Base-by-base conservation (phyloP, 2,113 vertebrate species). In the Sorex fumeus region DNA sequence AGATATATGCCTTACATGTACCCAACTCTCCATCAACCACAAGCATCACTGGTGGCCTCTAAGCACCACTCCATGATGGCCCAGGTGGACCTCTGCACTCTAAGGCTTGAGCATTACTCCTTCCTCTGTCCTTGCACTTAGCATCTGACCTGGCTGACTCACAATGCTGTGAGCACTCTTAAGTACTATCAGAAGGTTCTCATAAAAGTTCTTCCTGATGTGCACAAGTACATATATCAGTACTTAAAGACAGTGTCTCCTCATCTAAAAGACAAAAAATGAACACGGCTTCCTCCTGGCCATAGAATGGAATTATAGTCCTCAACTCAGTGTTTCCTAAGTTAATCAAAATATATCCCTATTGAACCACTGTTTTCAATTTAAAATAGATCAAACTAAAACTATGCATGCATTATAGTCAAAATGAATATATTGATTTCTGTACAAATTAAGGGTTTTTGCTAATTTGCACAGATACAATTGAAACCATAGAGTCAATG, bases 401-500 rank as follows among this genome's bases (percentile, higher is more conserved):
- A 78, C 95, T 80, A 3, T 90, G 10, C 47, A 94, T 93, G 16
- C 16, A 95, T 97, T 96, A 93, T 64, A n/a, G 82, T 43, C 71
- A 91, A 88, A 96, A 95, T 96, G 23, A 97, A 91, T 92, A 93
- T 90, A 96, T 94, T 94, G 70, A 97, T 97, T 97, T 97, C 90
- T 93, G 19, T 18, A 92, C 53, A 97, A 97, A 97, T 96, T 95
- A 96, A 93, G 32, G 40, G 57, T 89, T 74, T 96, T 97, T 96
- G 77, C 43, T 97, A 97, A 96, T 97, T 97, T 97, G 0, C 80
- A 85, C 36, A 93, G 36, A 96, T 75, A 92, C 25, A 92, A 96
- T 90, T 96, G 93, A 95, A 98, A 97, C 84, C 96, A 97, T 97
- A 97, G 97, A 95, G 93, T 94, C 85, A 93, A 96, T 94, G 77